phyloP scores from a whole-genome alignment of 1,140 invertebrate genomes.

The Aphelenchoides besseyi region DNA sequence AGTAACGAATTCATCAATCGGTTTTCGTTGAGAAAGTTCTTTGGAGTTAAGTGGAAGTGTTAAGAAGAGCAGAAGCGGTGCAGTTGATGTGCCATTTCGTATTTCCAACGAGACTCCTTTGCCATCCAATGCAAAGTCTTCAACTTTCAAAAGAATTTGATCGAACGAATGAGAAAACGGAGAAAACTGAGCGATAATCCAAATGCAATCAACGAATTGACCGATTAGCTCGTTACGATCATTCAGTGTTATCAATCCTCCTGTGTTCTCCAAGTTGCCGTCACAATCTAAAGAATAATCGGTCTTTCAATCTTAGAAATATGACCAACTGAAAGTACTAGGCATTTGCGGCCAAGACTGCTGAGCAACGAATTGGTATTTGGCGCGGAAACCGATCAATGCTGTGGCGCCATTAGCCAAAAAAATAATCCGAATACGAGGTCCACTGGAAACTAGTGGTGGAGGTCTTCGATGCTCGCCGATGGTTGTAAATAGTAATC shows the following conservation, averaged over 20 bases:
- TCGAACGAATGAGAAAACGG: conserved; percentile 39
- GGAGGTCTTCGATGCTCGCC: conserved; percentile 45
- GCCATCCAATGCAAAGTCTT: conserved; percentile 49
- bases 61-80: conserved; percentile 37
- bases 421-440: conserved; percentile 34
- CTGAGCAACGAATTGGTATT: conserved; percentile 46
- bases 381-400: conserved; percentile 42
- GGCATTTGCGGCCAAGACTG: not conserved
- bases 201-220: conserved; percentile 48
- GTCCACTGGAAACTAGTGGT: conserved; percentile 33
- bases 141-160: conserved; percentile 46
- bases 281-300: conserved; percentile 51
- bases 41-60: conserved; percentile 25
- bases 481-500: conserved; percentile 46
- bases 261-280: conserved; percentile 42
- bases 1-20: not conserved
- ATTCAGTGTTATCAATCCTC: conserved; percentile 40
- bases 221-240: conserved; percentile 29
- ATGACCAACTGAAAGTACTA: not conserved
- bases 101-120: conserved; percentile 39
- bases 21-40: conserved; percentile 37
- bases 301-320: not conserved
- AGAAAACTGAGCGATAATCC: conserved; percentile 46
- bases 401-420: conserved; percentile 46
- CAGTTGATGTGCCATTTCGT: conserved; percentile 36